Evolutionary conservation across 2,888 invertebrate species (phyloP).

Genomic region (Phyllotreta striolata): DNA sequence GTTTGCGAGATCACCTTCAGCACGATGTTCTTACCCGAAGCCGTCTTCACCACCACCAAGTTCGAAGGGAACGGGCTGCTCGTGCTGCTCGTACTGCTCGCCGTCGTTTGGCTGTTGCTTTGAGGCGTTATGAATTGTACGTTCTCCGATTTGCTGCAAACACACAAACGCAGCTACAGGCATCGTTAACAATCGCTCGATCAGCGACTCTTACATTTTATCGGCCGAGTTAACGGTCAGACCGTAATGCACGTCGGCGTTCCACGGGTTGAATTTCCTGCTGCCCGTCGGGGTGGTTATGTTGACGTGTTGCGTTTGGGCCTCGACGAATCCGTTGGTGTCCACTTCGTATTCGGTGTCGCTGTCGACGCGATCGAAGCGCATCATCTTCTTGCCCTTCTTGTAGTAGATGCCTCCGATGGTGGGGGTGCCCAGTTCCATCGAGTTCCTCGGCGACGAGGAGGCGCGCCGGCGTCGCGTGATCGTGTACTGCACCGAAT

Average conservation of each 20-base stretch:
- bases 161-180: not conserved
- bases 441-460: slow-evolving; percentile 29
- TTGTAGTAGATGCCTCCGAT: slow-evolving; percentile 44
- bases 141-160: slow-evolving; percentile 39
- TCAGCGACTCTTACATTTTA: slow-evolving; percentile 55
- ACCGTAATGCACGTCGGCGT: slow-evolving; percentile 60
- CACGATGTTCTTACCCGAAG: slow-evolving; percentile 59
- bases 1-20: slow-evolving; percentile 58
- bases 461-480: slow-evolving; percentile 55
- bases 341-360: slow-evolving; percentile 53
- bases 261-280: slow-evolving; percentile 59
- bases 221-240: slow-evolving; percentile 57
- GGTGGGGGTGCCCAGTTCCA: slow-evolving; percentile 34
- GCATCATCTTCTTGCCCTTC: slow-evolving; percentile 52
- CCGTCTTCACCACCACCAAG: slow-evolving; percentile 59
- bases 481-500: slow-evolving; percentile 60
- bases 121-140: slow-evolving; percentile 46
- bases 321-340: slow-evolving; percentile 50
- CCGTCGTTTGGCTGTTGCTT: slow-evolving; percentile 37
- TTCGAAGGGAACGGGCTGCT: slow-evolving; percentile 53
- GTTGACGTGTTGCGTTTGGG: slow-evolving; percentile 42
- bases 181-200: too few relatives aligned
- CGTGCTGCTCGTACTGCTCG: slow-evolving; percentile 7
- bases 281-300: slow-evolving; percentile 36
- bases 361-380: slow-evolving; percentile 51